phyloP scores from a whole-genome alignment of 2,113 vertebrate species.

The Python bivittatus region DNA sequence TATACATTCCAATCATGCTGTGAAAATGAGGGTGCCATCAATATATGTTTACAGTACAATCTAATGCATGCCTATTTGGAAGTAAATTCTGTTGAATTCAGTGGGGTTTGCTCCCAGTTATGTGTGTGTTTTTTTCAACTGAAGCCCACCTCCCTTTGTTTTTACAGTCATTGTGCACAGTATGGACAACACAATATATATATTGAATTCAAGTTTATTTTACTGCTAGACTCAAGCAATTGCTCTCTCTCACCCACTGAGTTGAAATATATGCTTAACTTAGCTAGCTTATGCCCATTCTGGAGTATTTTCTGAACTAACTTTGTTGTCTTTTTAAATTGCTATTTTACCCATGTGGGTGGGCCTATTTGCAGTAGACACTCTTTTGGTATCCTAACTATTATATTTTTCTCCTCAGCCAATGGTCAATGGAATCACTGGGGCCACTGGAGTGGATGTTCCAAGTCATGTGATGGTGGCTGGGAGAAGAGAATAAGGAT shows the following conservation, averaged over 20 bases:
- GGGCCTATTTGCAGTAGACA: neutral
- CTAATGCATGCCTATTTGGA: neutral
- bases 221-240: neutral
- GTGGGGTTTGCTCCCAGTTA: neutral
- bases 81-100: neutral
- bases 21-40: neutral
- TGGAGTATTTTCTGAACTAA: neutral
- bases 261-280: neutral
- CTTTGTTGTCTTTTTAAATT: neutral
- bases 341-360: neutral
- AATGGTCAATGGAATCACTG: constrained; percentile 99
- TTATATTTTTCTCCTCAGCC: constrained; percentile 74
- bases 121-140: neutral
- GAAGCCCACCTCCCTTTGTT: neutral
- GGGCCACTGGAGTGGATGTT: constrained; percentile 98
- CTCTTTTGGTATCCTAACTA: neutral
- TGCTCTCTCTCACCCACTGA: neutral
- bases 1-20: neutral
- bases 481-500: constrained; percentile 90
- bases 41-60: neutral
- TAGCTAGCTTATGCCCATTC: neutral
- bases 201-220: neutral
- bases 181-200: neutral
- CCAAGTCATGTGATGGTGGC: constrained; percentile 95
- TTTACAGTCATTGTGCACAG: neutral